Evolutionary conservation across 2,113 vertebrate species (phyloP), one percentile per base, ranked within the genome.

Genomic region (Cnemophilus loriae): DNA sequence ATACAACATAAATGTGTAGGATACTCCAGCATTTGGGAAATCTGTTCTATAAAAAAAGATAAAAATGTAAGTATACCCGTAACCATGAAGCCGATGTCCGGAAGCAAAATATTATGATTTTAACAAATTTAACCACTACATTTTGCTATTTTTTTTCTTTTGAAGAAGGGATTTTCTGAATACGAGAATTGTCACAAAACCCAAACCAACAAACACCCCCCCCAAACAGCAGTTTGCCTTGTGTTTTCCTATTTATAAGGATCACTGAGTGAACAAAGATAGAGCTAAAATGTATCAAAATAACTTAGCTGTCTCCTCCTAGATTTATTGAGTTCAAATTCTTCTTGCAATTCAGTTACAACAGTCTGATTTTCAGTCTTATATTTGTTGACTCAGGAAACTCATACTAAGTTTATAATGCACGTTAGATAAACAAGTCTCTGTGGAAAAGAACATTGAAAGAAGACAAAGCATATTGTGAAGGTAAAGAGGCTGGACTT

Each of bases 201-300:
- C 4, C 33, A 59, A 59, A 57, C 4, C 10, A n/a, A 50, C 13
- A 59, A 61, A 35, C 49, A 5, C 0, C 0, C 0, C 3, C 16
- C 3, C 2, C 18, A 14, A 39, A 64, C 10, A 61, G 13, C 13
- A 52, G 19, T 8, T 6, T 35, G 4, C 57, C 47, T 52, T 87
- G 6, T 41, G 16, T 63, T 80, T 81, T 42, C 6, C 3, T 70
- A 59, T 84, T 83, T 76, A 23, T 37, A 85, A 64, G 14, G 20
- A 47, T 75, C 47, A 35, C 5, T n/a, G 9, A 71, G 11, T 35
- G 5, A 10, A 76, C 37, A 50, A 35, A 28, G 7, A 28, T 46
- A 94, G 56, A 87, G 10, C 15, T 41, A 42, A 89, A 65, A 47
- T 50, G 4, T 77, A 59, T 75, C n/a, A 60, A 77, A 84, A 65